These are phyloP conservation scores for Lagopus muta DNA, from an alignment of 2,113 vertebrate genomes.

Conservation along the genomic window DNA sequence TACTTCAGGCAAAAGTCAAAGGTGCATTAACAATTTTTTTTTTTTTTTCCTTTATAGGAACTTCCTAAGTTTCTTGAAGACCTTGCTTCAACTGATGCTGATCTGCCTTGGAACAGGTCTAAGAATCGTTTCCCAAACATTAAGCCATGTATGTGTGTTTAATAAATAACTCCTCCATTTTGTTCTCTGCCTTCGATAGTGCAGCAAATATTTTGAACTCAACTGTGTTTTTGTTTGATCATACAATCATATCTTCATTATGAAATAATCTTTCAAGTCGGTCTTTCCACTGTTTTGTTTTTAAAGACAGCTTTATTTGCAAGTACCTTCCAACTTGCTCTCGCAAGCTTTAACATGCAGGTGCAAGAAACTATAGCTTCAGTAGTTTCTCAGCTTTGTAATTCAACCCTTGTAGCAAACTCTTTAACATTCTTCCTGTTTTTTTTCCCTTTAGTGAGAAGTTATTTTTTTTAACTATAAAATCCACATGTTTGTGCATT, in stretches of 20 bases:
- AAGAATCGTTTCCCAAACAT: conserved; percentile 99
- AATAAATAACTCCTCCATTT: not conserved
- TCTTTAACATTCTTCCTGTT: conserved; percentile 68
- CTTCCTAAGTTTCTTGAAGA: conserved; percentile 96
- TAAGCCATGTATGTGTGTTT: conserved; percentile 90
- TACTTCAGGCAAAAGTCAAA: not conserved
- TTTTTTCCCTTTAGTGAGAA: conserved; percentile 38
- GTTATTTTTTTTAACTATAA: conserved; percentile 50
- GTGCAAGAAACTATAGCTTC: conserved; percentile 78
- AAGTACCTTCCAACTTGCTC: conserved; percentile 52
- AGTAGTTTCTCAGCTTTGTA: conserved; percentile 77
- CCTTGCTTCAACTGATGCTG: conserved; percentile 93
- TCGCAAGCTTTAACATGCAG: conserved; percentile 70
- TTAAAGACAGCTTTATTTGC: conserved; percentile 39
- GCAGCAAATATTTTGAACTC: not conserved
- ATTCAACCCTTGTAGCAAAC: conserved; percentile 73
- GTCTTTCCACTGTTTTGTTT: conserved; percentile 9
- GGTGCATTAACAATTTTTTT: not conserved
- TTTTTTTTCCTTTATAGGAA: conserved; percentile 79
- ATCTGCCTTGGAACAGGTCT: conserved; percentile 95
- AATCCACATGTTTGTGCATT: conserved; percentile 60
- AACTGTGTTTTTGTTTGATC: not conserved
- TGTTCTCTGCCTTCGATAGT: not conserved
- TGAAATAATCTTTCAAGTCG: conserved; percentile 35
- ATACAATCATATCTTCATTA: not conserved